Base-by-base conservation (phyloP, 2,888 invertebrate genomes). In the Lasius fuliginosus region DNA sequence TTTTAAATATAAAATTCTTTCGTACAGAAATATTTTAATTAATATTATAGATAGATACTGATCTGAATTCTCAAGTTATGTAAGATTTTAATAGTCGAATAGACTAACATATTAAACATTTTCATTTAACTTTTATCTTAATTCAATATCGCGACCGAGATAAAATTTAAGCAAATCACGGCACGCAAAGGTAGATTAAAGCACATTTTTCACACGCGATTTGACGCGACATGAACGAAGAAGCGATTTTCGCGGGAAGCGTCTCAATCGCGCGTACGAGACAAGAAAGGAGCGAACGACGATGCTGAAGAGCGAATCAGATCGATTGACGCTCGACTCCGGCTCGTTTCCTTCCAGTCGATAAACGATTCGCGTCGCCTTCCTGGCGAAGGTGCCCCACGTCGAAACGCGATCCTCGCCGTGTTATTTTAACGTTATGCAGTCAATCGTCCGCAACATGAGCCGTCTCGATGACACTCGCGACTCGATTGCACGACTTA, bases 311-410 rank as follows among this genome's bases (percentile, higher is more conserved):
- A 74, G 74, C 74, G 42, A 60, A 42, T 3, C 58, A 27, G 71
- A 74, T 60, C 73, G 60, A 60, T 36, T 12, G 69, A 36, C 53
- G 18, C 40, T 74, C 62, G 74, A 62, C 74, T 67, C 42, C 68
- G 18, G 62, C 12, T 67, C 68, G 56, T 11, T 30, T 40, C 27
- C 60, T 30, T 40, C 27, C 60, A 46, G 30, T 40, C 77, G 77
- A 77, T 53, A 68, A 77, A 53, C 49, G 36, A 23, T 23, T 40
- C 60, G 58, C n/a, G 49, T 30, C 60, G 30, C 30, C 18, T 74
- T 56, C 8, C 15, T 15, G 15, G 3, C 33, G 15, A 60, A 49
- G 40, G 27, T 23, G 27, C 18, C 58, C 1, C 56, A 4, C 40
- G 58, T 30, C 30, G 30, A 30, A 74, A 60, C 42, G 74, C 74